phyloP scores from a whole-genome alignment of 1,140 invertebrate species.

The Colletes latitarsis region DNA sequence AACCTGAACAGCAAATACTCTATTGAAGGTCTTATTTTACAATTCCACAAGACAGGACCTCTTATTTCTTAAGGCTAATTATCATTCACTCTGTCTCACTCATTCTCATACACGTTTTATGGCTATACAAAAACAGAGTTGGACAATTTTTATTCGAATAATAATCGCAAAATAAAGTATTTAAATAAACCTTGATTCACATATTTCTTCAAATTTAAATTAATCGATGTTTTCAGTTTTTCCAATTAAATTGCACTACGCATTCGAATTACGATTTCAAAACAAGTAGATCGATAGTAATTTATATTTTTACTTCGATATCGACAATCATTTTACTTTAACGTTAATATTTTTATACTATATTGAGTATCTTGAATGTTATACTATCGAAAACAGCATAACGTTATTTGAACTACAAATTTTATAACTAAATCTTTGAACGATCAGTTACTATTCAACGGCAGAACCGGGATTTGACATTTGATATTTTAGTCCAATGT shows the following conservation, averaged over 20 bases:
- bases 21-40: conserved; percentile 32
- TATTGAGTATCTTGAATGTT: background rate
- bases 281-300: background rate
- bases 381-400: background rate
- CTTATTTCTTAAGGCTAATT: conserved; percentile 21
- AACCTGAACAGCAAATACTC: conserved; percentile 15
- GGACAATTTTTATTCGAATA: conserved; percentile 50
- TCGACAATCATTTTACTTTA: background rate
- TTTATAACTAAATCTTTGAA: background rate
- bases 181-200: background rate
- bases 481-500: background rate
- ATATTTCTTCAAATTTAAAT: background rate
- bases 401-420: background rate
- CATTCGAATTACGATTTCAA: background rate
- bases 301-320: background rate
- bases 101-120: conserved; percentile 21
- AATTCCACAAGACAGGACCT: conserved; percentile 21
- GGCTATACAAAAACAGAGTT: conserved; percentile 49
- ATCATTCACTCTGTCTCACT: conserved; percentile 11
- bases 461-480: background rate
- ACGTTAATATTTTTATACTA: background rate
- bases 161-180: conserved; percentile 1
- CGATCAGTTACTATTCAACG: background rate
- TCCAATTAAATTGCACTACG: background rate
- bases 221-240: background rate